A percentile compares a stretch with the other conserved stretches of the same genome.
phyloP scores from a whole-genome alignment of 2,888 invertebrate genomes.

The Coleophora deauratella region DNA sequence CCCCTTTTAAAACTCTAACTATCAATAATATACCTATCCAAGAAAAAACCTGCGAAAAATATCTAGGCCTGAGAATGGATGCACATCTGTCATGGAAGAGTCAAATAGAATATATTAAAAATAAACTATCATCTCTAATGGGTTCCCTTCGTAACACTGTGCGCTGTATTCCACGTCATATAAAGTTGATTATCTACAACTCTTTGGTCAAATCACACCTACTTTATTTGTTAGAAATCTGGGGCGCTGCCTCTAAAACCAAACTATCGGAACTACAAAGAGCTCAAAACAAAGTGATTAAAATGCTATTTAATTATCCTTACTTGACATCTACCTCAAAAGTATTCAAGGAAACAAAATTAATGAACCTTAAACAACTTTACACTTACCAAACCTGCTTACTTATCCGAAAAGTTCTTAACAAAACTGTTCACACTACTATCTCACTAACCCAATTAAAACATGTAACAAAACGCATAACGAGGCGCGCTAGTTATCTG shows the following conservation, averaged over 20 bases:
- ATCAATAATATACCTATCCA: not conserved
- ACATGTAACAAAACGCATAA: not conserved
- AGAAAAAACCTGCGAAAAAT: not conserved
- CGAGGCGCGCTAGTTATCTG: not conserved
- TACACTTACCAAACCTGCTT: not conserved
- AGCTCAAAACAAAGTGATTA: conserved; percentile 4
- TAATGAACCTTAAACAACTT: not conserved
- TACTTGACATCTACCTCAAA: not conserved
- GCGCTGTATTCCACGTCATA: not conserved
- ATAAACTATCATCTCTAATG: not conserved
- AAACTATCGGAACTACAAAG: conserved; percentile 2
- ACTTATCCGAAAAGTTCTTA: not conserved
- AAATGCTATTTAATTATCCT: conserved; percentile 2
- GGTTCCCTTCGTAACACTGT: conserved; percentile 1
- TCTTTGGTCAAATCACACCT: conserved; percentile 3
- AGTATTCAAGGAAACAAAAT: not conserved
- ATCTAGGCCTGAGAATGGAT: not conserved
- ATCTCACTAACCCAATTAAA: not conserved
- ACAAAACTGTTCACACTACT: not conserved
- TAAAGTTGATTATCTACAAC: conserved; percentile 2
- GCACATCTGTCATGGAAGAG: not conserved
- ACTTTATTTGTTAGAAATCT: conserved; percentile 5
- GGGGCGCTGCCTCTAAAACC: conserved; percentile 6
- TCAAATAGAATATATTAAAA: conserved; percentile 1
- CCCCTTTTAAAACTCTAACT: not conserved